Conservation (phyloP, 2,888 invertebrate species). For the Tiliacea aurago region DNA sequence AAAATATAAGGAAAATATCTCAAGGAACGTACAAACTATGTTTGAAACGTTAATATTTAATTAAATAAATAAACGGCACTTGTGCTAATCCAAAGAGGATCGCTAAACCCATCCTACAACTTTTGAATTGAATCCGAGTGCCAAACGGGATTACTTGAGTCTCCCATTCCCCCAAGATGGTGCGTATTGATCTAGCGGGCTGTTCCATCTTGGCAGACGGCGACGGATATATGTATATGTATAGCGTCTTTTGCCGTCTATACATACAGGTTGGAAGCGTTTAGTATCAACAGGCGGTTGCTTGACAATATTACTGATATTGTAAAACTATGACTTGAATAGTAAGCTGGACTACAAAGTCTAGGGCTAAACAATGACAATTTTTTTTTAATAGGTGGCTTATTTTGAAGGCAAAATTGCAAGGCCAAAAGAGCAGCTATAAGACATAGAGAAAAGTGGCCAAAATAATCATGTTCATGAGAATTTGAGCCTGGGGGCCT, state of each 20-base stretch:
- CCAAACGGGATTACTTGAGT: constrained; percentile 16
- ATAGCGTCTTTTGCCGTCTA: background rate
- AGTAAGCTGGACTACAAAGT: background rate
- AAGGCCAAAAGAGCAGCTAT: background rate
- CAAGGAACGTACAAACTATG: background rate
- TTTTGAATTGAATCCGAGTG: constrained; percentile 15
- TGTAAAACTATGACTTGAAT: background rate
- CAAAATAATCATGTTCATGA: background rate
- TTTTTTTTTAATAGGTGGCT: background rate
- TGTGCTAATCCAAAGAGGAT: background rate
- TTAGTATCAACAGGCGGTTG: constrained; percentile 41
- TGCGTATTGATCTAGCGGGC: constrained; percentile 50
- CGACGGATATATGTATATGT: constrained; percentile 10
- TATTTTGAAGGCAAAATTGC: background rate
- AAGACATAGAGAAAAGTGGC: background rate
- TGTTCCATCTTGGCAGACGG: constrained; percentile 38
- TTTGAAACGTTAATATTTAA: background rate
- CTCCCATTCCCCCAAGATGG: constrained; percentile 26
- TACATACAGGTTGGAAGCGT: constrained; percentile 20
- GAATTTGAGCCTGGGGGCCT: too few relatives aligned
- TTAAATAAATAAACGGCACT: background rate
- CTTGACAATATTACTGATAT: constrained; percentile 30
- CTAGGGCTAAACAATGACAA: background rate
- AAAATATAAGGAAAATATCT: background rate
- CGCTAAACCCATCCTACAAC: constrained; percentile 1